Base-by-base conservation (phyloP, 1,140 invertebrate genomes). In the Planococcus citri region DNA sequence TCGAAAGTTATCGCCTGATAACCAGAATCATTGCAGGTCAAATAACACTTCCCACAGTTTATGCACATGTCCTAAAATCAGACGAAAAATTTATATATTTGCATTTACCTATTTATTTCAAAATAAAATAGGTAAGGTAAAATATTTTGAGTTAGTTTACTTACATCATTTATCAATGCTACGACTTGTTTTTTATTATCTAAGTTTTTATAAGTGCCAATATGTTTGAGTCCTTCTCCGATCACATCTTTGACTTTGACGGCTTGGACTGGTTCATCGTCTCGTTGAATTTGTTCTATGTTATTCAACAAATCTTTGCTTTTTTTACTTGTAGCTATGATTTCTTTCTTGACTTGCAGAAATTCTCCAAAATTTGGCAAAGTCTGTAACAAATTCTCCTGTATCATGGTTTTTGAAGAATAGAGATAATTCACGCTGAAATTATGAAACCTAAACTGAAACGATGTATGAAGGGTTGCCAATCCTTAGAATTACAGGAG, bases 41-140 rank as follows among this genome's bases (percentile, higher is more conserved):
- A 97, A 76, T 98, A 99, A 79, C 97, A 99, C 81, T 98, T 98
- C n/a, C 95, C 95, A 79, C 97, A 99, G 78, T 99, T 99, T 76
- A 99, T 98, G 76, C 96, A 99, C 89, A 98, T 92, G 74, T 98
- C 96, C 94, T 97, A 76, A 72, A 83, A n/a, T n/a, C 83, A 72
- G 20, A 57, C 1, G 8, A 22, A 29, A 27, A n/a, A n/a, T n/a
- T n/a, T n/a, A n/a, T n/a, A n/a, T n/a, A n/a, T n/a, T n/a, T n/a
- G n/a, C n/a, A n/a, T n/a, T n/a, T n/a, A n/a, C n/a, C n/a, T n/a
- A n/a, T n/a, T n/a, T n/a, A n/a, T n/a, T n/a, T n/a, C n/a, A n/a
- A n/a, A n/a, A n/a, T n/a, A n/a, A n/a, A n/a, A n/a, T n/a, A n/a
- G n/a, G n/a, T n/a, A n/a, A n/a, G n/a, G 17, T 60, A 24, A 20